Base-by-base conservation (phyloP, 2,888 invertebrate species). In the Eupithecia pulchellata region DNA sequence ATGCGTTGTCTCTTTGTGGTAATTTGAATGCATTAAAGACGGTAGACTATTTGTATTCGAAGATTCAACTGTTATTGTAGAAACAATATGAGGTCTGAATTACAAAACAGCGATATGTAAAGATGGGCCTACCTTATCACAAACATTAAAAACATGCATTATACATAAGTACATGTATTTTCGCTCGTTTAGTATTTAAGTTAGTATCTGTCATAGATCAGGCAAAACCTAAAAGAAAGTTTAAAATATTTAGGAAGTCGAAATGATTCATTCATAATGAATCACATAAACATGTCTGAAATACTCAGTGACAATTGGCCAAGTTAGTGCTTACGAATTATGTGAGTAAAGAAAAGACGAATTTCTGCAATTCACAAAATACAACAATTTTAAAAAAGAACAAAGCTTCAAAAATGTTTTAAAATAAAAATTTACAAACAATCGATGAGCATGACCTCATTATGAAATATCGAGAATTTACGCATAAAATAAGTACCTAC, bases 41-140 rank as follows among this genome's bases (percentile, higher is more conserved):
- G 52, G 52, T 25, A 52, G 52, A 52, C 25, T 52, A 52, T 25
- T 25, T 52, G 25, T 52, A 52, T 52, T 52, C 52, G 52, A 52
- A 52, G 25, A 52, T 4, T 11, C 11, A 52, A 52, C 52, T 52
- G 52, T 25, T 52, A 52, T 47, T 20, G 42, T 52, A 52, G 52
- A 13, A 52, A 52, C 52, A 52, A 52, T 52, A 52, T 52, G 52
- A 52, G 52, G 25, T 52, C 52, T 52, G 52, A 52, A 52, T 52
- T 25, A 25, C 52, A 25, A 52, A 52, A 52, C 25, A 52, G 25
- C 13, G 25, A 20, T 52, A n/a, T n/a, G n/a, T n/a, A 52, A 25
- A 25, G 11, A 52, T 1, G 11, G 6, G 4, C 4, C 4, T 25
- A 52, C 13, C 20, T 47, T 20, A 9, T 20, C 4, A 52, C 25